Evolutionary conservation across 1,140 invertebrate genomes (phyloP).

Genomic region (Megathymus violae): DNA sequence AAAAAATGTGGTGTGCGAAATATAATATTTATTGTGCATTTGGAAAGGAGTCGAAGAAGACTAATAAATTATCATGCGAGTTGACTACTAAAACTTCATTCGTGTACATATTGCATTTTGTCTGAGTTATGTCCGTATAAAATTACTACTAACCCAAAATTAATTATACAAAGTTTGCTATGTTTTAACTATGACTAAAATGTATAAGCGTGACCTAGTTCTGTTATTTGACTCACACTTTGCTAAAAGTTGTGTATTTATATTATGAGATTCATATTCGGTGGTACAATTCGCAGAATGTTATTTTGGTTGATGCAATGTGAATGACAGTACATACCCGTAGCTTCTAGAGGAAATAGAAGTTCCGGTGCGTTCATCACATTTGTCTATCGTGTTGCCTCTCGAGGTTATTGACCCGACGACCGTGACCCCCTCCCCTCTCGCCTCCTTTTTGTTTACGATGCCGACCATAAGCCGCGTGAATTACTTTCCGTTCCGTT

Average conservation of each 20-base stretch:
- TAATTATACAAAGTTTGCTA: not conserved
- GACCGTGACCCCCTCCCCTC: slow-evolving; percentile 65
- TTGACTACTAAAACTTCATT: no score
- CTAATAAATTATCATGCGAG: no score
- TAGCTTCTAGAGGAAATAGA: slow-evolving; percentile 1
- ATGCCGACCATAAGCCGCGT: slow-evolving; percentile 26
- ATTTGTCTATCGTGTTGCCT: slow-evolving; percentile 47
- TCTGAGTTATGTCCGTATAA: not conserved
- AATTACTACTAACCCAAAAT: no score
- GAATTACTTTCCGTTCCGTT: slow-evolving; percentile 43
- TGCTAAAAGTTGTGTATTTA: slow-evolving; percentile 3
- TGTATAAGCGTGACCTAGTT: not conserved
- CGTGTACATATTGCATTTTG: not conserved
- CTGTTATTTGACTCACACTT: not conserved
- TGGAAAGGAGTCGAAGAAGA: no score
- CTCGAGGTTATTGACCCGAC: slow-evolving; percentile 66
- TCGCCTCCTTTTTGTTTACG: slow-evolving; percentile 25
- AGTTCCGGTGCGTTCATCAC: slow-evolving; percentile 21
- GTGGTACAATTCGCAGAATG: slow-evolving; percentile 4
- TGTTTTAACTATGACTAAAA: not conserved
- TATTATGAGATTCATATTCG: slow-evolving; percentile 3
- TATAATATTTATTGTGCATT: no score
- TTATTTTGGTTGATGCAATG: not conserved
- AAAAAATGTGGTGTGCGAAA: no score
- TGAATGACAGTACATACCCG: not conserved